Percentiles rank a stretch among this genome's conserved stretches.
Evolutionary conservation across 53 echinoderm and acorn worm species (phyloP).

Genomic region (Echinarachnius parma): DNA sequence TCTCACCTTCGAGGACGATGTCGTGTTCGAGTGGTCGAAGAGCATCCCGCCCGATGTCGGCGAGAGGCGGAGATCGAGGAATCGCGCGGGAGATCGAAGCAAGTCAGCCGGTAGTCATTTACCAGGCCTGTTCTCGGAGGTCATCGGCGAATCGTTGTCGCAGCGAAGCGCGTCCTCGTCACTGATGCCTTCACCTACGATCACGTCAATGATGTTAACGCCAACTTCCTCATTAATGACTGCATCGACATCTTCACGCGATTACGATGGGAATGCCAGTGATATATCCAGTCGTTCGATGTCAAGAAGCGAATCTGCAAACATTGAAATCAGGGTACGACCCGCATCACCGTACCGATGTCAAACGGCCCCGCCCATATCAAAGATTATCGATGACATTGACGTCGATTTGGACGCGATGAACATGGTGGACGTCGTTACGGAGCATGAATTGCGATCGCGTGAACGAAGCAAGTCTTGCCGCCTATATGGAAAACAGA

Average conservation of each 20-base stretch:
- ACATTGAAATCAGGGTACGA: background rate
- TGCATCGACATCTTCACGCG: background rate
- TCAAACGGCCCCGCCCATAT: conserved; percentile 38
- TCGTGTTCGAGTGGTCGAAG: conserved; percentile 41
- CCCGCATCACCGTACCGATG: conserved; percentile 7
- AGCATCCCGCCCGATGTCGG: conserved; percentile 28
- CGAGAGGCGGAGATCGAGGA: conserved; percentile 1
- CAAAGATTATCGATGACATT: conserved; percentile 3
- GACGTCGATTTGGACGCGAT: conserved; percentile 28
- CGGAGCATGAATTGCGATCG: conserved; percentile 44
- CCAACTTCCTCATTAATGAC: conserved; percentile 25
- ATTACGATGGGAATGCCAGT: background rate
- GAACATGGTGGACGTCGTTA: conserved; percentile 42
- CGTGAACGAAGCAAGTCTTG: conserved; percentile 23
- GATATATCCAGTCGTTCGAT: conserved; percentile 4
- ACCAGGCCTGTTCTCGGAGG: conserved; percentile 24
- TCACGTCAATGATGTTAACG: too few relatives aligned
- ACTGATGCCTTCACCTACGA: background rate
- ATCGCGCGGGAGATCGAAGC: conserved; percentile 5
- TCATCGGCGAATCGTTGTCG: conserved; percentile 6
- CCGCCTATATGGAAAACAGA: conserved; percentile 16
- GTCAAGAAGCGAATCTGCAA: conserved; percentile 48
- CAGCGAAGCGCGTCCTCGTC: conserved; percentile 5
- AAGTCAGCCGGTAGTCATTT: conserved; percentile 3
- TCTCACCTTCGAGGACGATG: conserved; percentile 34